Evolutionary conservation across 2,797 vertebrate species (phyloP).

Genomic region (Capromys pilorides): DNA sequence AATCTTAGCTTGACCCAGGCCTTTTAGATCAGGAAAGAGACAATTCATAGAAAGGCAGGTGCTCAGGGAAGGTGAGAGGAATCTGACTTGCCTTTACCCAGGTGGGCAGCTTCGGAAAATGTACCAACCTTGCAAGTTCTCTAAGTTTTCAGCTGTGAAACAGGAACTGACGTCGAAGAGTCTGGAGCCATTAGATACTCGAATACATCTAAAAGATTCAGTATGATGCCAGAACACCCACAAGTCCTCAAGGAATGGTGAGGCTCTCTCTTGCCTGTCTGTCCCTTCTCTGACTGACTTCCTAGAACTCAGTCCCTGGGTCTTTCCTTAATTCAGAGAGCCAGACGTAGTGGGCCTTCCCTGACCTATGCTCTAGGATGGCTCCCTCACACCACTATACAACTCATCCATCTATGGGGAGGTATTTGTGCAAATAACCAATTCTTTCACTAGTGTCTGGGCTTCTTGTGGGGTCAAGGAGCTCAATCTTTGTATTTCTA

Average conservation of each 20-base stretch:
- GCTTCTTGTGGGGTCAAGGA: neutral
- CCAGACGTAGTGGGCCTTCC: neutral
- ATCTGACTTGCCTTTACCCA: neutral
- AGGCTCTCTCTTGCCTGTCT: neutral
- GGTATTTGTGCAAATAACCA: neutral
- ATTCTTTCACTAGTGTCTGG: neutral
- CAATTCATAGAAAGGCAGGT: neutral
- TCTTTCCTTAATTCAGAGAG: neutral
- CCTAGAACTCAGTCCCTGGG: neutral
- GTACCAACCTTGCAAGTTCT: neutral
- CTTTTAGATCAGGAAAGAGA: conserved; percentile 35
- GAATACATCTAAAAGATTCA: neutral
- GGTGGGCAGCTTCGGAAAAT: neutral
- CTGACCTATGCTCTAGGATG: neutral
- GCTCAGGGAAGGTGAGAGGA: neutral
- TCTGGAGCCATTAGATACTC: neutral
- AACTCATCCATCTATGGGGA: neutral
- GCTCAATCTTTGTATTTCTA: neutral
- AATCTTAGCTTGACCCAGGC: conserved; percentile 25
- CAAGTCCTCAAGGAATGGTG: neutral
- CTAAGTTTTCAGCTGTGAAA: conserved; percentile 31
- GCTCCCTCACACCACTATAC: neutral
- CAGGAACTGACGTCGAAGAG: neutral
- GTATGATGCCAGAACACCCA: neutral
- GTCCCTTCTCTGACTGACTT: neutral